phyloP scores from a whole-genome alignment of 2,888 invertebrate species.

The Chymomyza amoena region DNA sequence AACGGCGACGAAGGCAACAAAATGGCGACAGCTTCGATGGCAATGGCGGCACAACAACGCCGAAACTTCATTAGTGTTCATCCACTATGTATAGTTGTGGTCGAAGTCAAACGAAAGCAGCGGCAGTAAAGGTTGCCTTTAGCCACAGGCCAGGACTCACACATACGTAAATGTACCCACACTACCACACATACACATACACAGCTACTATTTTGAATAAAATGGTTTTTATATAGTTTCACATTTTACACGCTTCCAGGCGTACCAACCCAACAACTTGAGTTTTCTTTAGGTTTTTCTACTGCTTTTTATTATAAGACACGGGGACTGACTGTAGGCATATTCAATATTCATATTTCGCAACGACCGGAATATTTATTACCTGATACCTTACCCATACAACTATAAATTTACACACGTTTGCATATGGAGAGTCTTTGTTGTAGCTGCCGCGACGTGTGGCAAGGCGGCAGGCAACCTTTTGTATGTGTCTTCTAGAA shows the following conservation, averaged over 20 bases:
- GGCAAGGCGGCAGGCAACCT: constrained; percentile 20
- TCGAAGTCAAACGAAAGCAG: background rate
- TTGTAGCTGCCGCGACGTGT: constrained; percentile 13
- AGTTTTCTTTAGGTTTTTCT: constrained; percentile 39
- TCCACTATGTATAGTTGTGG: constrained; percentile 1
- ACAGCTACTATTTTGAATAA: constrained; percentile 3
- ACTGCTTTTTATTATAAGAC: constrained; percentile 39
- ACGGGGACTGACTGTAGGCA: constrained; percentile 35
- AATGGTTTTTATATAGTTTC: constrained; percentile 10
- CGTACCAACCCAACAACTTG: background rate
- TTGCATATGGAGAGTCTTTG: constrained; percentile 24
- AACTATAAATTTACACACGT: constrained; percentile 5
- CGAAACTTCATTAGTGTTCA: constrained; percentile 67
- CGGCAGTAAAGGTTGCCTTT: background rate
- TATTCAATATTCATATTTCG: constrained; percentile 71
- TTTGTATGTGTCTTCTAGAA: constrained; percentile 43
- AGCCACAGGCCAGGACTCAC: background rate
- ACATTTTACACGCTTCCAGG: background rate
- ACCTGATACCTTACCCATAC: constrained; percentile 26
- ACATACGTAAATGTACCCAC: constrained; percentile 3
- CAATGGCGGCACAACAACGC: constrained; percentile 3
- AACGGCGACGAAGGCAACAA: background rate
- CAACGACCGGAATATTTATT: constrained; percentile 62
- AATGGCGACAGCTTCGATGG: background rate
- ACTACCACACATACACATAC: constrained; percentile 1